A percentile compares a stretch with the other conserved stretches of the same genome.
phyloP scores from a whole-genome alignment of 2,888 invertebrate genomes.

The Ennomos fuscantarius region DNA sequence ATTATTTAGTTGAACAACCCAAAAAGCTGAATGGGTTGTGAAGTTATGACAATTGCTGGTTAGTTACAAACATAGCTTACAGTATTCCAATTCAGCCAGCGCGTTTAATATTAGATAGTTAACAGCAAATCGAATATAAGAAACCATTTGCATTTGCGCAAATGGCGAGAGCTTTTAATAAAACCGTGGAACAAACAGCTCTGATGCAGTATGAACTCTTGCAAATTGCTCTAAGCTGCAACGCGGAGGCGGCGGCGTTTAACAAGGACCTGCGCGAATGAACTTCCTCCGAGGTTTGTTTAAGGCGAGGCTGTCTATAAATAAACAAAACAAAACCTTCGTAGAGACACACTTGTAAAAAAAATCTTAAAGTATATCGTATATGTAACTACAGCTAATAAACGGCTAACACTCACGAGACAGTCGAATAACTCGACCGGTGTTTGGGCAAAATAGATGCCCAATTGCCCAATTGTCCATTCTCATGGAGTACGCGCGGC shows the following conservation, averaged over 20 bases:
- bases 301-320: constrained; percentile 50
- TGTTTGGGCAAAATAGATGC: too few relatives aligned
- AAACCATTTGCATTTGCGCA: constrained; percentile 68
- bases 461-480: too few relatives aligned
- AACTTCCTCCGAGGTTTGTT: constrained; percentile 65
- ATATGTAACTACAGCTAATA: too few relatives aligned
- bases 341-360: too few relatives aligned
- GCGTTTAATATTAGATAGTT: constrained; percentile 25
- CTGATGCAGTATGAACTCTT: constrained; percentile 72
- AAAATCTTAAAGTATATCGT: too few relatives aligned
- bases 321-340: constrained; percentile 4
- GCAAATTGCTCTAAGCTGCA: constrained; percentile 81
- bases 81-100: constrained; percentile 21
- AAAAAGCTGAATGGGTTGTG: too few relatives aligned
- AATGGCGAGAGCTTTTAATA: constrained; percentile 71
- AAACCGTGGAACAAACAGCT: constrained; percentile 72
- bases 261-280: constrained; percentile 73
- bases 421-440: too few relatives aligned
- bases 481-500: too few relatives aligned
- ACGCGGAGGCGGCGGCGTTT: constrained; percentile 63
- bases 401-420: too few relatives aligned
- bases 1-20: too few relatives aligned
- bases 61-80: constrained; percentile 2
- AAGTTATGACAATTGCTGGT: background rate
- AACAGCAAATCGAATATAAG: constrained; percentile 63